These are phyloP conservation scores for Ptiloglossa arizonensis DNA, from an alignment of 1,140 invertebrate genomes.

Conservation along the genomic window DNA sequence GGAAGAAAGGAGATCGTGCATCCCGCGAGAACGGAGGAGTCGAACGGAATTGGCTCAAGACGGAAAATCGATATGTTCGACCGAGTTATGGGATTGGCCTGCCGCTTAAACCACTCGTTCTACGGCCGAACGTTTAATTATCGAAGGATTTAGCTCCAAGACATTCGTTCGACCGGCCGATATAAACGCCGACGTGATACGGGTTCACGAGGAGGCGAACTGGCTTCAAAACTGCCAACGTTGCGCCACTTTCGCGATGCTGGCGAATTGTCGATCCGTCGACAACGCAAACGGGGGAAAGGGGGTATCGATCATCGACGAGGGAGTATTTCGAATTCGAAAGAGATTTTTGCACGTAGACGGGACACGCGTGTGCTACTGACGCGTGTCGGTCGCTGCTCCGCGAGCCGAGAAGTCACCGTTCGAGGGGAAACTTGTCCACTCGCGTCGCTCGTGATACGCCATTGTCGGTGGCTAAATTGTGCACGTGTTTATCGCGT, in stretches of 20 bases:
- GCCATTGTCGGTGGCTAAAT: too few relatives aligned
- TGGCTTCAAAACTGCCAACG: constrained; percentile 12
- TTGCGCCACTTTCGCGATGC: not conserved
- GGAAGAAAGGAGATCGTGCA: not conserved
- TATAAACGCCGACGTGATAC: constrained; percentile 23
- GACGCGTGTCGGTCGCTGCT: too few relatives aligned
- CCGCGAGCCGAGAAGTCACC: too few relatives aligned
- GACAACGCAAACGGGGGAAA: too few relatives aligned
- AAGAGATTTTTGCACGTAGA: too few relatives aligned
- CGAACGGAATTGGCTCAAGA: not conserved
- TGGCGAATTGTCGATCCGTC: not conserved
- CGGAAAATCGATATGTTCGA: constrained; percentile 9
- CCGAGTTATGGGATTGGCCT: not conserved
- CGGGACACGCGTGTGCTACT: too few relatives aligned
- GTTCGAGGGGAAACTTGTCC: too few relatives aligned
- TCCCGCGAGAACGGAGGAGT: not conserved
- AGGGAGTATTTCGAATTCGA: too few relatives aligned
- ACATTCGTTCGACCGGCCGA: not conserved
- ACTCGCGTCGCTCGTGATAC: too few relatives aligned
- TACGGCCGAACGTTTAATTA: constrained; percentile 22
- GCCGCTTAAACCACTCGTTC: not conserved
- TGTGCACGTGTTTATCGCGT: too few relatives aligned
- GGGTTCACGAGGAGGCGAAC: not conserved
- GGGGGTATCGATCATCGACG: too few relatives aligned
- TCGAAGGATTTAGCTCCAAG: constrained; percentile 24